A percentile compares a stretch with the other conserved stretches of the same genome.
Conservation (phyloP, 1,140 invertebrate genomes). For the Apis dorsata region DNA sequence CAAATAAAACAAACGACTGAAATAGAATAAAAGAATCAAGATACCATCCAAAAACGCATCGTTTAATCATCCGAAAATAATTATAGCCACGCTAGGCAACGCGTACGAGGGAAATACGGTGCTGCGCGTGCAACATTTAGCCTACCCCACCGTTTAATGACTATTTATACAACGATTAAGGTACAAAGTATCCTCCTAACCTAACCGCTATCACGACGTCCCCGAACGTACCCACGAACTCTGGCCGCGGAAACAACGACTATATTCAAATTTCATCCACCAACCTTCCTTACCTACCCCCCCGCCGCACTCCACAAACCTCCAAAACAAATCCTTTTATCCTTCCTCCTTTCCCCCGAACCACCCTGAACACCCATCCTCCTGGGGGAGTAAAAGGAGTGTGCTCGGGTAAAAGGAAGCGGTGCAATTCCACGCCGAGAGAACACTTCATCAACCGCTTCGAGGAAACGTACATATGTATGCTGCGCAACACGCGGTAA, state of each 20-base stretch:
- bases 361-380: not conserved
- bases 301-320: not conserved
- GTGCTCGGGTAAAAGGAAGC: conserved; percentile 40
- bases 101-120: too few relatives aligned
- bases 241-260: conserved; percentile 32
- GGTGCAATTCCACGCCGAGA: conserved; percentile 50
- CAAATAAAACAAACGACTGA: not conserved
- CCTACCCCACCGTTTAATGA: conserved; percentile 26
- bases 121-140: conserved; percentile 14
- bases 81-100: not conserved
- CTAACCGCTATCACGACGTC: conserved; percentile 27
- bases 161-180: conserved; percentile 47
- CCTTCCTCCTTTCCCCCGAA: conserved; percentile 28
- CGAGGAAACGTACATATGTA: conserved; percentile 29
- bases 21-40: not conserved
- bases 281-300: not conserved
- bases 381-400: conserved; percentile 23
- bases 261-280: conserved; percentile 58
- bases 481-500: conserved; percentile 24
- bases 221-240: not conserved
- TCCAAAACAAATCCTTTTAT: conserved; percentile 64
- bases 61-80: conserved; percentile 21
- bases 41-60: not conserved
- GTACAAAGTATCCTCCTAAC: conserved; percentile 37
- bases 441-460: conserved; percentile 41